These are phyloP conservation scores for Sebastes steindachneri DNA, from an alignment of 2,797 vertebrate species.

Conservation along the genomic window DNA sequence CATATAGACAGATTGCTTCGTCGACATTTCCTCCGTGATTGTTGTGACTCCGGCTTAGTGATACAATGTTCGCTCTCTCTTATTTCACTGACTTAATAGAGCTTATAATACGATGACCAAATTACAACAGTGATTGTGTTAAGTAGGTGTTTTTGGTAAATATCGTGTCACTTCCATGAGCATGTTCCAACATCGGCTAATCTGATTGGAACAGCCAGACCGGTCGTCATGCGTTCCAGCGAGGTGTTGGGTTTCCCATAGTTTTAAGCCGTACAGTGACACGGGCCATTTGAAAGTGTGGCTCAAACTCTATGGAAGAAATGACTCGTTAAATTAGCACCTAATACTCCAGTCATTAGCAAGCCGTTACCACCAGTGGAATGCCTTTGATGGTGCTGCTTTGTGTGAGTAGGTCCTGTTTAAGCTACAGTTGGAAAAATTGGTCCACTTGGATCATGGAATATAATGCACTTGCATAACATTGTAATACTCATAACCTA, in stretches of 20 bases:
- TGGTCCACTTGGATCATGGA: conserved; percentile 26
- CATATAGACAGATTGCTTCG: neutral
- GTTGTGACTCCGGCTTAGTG: conserved; percentile 3
- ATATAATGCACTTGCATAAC: conserved; percentile 24
- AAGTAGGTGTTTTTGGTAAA: conserved; percentile 75
- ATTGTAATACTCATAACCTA: neutral
- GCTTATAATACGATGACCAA: conserved; percentile 42
- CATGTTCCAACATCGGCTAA: conserved; percentile 60
- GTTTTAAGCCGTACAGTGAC: conserved; percentile 78
- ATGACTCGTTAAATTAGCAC: conserved; percentile 82
- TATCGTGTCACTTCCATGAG: conserved; percentile 69
- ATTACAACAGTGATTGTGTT: conserved; percentile 45
- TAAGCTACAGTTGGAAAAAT: conserved; percentile 55
- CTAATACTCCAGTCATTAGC: conserved; percentile 79
- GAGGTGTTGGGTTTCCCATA: conserved; percentile 79
- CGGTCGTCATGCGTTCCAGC: conserved; percentile 74
- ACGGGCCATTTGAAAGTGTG: conserved; percentile 76
- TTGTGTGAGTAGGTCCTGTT: conserved; percentile 50
- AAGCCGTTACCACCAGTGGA: conserved; percentile 73
- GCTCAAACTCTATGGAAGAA: conserved; percentile 80
- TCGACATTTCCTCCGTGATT: conserved; percentile 5
- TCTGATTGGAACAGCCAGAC: conserved; percentile 77
- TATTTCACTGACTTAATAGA: conserved; percentile 37
- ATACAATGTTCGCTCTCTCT: conserved; percentile 22
- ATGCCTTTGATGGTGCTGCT: conserved; percentile 79